Base-by-base conservation (phyloP, 2,888 invertebrate genomes). In the Eupithecia insigniata region DNA sequence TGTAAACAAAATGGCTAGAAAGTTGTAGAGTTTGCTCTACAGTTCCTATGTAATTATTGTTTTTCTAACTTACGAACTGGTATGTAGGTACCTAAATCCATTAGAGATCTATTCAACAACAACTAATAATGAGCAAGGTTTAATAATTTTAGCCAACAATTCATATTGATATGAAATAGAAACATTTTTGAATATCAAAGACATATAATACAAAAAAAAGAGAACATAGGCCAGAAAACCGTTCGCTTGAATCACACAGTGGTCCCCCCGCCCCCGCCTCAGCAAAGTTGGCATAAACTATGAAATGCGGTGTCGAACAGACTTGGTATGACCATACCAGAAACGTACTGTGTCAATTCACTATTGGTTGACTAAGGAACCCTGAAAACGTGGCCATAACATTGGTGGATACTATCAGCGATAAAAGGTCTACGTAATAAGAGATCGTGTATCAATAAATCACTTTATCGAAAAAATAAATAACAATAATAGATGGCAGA, bases 361-460 rank as follows among this genome's bases (percentile, higher is more conserved):
- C 26, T 55, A 55, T 55, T 60, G 8, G 7, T 18, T 16, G 16
- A 18, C 16, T 58, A 28, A 58, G 28, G 58, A 58, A 28, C 58
- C 32, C 30, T 62, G 12, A 34, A 66, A 61, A 67, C 67, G 26
- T 58, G 43, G 46, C 58, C 71, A 70, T 62, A 64, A 26, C 64
- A 73, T 67, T 69, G 64, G 58, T 68, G 71, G 32, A 30, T 30
- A 28, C 39, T 76, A 70, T 73, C 71, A 68, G 60, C 58, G 74
- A 76, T 76, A 71, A 76, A 55, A 32, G 32, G 67, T n/a, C 66
- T 30, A 75, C 66, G 51, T 74, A 71, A 39, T 26, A 26, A 10
- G 34, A 34, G 14, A 34, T 36, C 64, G 36, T 64, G 36, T 36
- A 79, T 72, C 79, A 81, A 82, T 82, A 81, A 78, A 83, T 81